Conservation (phyloP, 2,113 vertebrate species). For the Cheilinus undulatus region DNA sequence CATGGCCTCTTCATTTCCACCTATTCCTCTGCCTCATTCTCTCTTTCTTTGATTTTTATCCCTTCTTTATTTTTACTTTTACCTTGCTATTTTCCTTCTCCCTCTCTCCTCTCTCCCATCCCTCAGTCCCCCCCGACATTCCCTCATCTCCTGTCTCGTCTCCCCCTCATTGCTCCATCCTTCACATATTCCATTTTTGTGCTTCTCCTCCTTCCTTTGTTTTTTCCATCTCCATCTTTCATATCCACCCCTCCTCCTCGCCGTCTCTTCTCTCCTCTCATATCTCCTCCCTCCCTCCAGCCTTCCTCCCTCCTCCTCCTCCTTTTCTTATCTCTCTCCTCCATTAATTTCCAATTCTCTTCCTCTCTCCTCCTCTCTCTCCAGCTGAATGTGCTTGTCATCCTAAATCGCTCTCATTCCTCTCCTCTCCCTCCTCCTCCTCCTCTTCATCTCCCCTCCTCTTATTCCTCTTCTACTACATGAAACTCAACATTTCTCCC, state of each 20-base stretch:
- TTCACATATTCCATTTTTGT: constrained; percentile 1
- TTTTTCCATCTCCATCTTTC: constrained; percentile 20
- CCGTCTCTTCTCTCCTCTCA: constrained; percentile 14
- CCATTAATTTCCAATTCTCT: constrained; percentile 66
- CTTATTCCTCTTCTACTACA: background rate
- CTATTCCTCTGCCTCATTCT: background rate
- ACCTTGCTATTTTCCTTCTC: background rate
- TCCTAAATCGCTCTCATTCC: constrained; percentile 68
- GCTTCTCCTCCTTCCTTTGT: constrained; percentile 6
- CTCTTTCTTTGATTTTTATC: background rate
- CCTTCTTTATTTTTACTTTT: background rate
- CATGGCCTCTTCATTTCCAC: no score
- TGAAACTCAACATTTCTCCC: background rate
- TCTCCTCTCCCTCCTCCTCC: constrained; percentile 35
- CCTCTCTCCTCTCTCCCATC: background rate
- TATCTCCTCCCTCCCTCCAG: constrained; percentile 31
- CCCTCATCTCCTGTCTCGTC: background rate
- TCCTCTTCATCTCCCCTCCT: constrained; percentile 17
- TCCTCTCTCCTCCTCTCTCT: constrained; percentile 30
- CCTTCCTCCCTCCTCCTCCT: constrained; percentile 36
- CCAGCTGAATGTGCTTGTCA: constrained; percentile 68
- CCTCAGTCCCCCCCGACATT: background rate
- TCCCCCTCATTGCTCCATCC: background rate
- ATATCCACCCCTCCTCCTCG: constrained; percentile 1
- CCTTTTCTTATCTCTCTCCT: constrained; percentile 62